Evolutionary conservation across 1,140 invertebrate genomes (phyloP).

Genomic region (Cydia amplana): DNA sequence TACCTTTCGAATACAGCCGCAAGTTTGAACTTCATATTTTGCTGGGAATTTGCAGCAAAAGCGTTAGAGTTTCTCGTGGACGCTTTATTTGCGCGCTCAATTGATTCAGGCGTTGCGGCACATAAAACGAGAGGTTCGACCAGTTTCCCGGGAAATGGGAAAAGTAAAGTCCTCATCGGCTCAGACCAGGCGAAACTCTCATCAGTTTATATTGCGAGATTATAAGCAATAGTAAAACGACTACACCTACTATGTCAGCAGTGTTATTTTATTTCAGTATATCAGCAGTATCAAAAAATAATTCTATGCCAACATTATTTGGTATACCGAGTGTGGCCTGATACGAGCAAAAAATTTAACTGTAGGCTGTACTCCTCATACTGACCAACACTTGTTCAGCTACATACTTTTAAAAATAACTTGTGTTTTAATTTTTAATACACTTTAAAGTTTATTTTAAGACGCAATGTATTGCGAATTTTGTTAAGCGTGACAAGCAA

Average conservation of each 20-base stretch:
- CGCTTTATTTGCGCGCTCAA: constrained; percentile 6
- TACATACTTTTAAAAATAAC: too few relatives aligned
- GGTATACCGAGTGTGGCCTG: too few relatives aligned
- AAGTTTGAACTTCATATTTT: background rate
- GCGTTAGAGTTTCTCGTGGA: background rate
- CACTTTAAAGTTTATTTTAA: too few relatives aligned
- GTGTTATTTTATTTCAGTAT: background rate
- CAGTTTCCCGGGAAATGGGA: constrained; percentile 62
- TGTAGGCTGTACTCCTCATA: too few relatives aligned
- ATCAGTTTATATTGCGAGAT: background rate
- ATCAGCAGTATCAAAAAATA: too few relatives aligned
- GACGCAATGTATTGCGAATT: too few relatives aligned
- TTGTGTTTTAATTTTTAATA: too few relatives aligned
- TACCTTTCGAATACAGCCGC: background rate
- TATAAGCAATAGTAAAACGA: background rate
- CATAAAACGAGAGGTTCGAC: constrained; percentile 51
- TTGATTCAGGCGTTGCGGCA: constrained; percentile 36
- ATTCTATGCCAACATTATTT: background rate
- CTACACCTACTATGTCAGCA: background rate
- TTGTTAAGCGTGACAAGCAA: too few relatives aligned
- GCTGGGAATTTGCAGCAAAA: background rate
- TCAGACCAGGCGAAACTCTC: constrained; percentile 44
- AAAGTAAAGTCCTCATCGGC: constrained; percentile 63
- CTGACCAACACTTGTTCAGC: too few relatives aligned
- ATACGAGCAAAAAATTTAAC: too few relatives aligned